phyloP scores from a whole-genome alignment of 1,140 invertebrate species.

The Choristoneura fumiferana region DNA sequence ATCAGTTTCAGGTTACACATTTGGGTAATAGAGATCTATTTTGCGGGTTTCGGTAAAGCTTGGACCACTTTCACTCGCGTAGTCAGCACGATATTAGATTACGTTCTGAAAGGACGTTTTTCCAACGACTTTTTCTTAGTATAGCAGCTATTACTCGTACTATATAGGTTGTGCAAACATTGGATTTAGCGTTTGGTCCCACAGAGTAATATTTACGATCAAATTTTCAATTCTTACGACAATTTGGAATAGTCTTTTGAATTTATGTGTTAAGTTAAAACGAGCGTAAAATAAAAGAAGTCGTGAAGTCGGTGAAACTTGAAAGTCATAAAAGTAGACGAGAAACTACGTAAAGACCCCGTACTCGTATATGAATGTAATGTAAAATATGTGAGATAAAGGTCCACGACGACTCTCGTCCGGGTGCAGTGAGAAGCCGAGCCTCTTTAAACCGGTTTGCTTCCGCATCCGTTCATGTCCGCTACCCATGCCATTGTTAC shows the following conservation, averaged over 20 bases:
- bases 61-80: neutral
- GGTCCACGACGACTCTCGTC: neutral
- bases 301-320: neutral
- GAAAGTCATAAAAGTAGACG: neutral
- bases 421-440: neutral
- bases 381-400: neutral
- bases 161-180: too few species aligned
- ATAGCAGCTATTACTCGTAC: too few species aligned
- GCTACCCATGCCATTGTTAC: slow-evolving; percentile 7
- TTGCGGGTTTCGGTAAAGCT: neutral
- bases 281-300: too few species aligned
- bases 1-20: slow-evolving; percentile 16
- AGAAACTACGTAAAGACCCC: neutral
- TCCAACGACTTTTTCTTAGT: too few species aligned
- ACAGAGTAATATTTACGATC: too few species aligned
- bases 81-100: neutral
- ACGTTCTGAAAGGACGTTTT: slow-evolving; percentile 8
- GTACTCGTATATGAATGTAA: neutral
- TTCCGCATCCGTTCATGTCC: slow-evolving; percentile 6
- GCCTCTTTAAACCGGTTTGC: slow-evolving; percentile 9
- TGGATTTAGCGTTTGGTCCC: too few species aligned
- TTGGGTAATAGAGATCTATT: slow-evolving; percentile 12
- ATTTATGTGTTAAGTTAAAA: too few species aligned
- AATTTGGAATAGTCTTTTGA: too few species aligned
- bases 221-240: too few species aligned